Evolutionary conservation across 2,113 vertebrate genomes (phyloP), one percentile per base, ranked within the genome.

Genomic region (Columba livia): DNA sequence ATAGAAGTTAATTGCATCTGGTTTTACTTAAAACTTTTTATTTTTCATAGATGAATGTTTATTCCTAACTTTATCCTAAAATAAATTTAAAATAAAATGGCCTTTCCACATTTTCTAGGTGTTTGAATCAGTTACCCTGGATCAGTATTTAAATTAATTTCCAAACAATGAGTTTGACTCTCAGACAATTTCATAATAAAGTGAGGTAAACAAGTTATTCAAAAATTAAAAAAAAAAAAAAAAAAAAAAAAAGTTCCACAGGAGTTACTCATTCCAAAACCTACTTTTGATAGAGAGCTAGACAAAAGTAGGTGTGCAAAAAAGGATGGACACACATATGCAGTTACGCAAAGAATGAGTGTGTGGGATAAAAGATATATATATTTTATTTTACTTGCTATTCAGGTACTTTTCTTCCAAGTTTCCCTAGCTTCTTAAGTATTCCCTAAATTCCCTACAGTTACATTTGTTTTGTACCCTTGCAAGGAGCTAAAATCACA

Each of bases 1-100:
- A 94, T n/a, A 58, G 53, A 78, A 92, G 90, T 71, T 85, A 80
- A 79, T 67, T 79, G 10, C 42, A 72, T 93, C 84, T 85, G 21
- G 6, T 62, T 91, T 94, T 88, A 86, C 81, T 95, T 93, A 20
- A 80, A 84, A 67, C 5, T 48, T 88, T 53, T 73, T 62, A 26
- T 89, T 95, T 89, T 90, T 84, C 44, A 58, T n/a, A 44, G 74
- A 53, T 56, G 9, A 78, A 66, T 79, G 29, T 44, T 92, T 81
- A 74, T 83, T 92, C 74, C 79, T 92, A 74, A 14, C 5, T 93
- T 70, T 71, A 75, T 38, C 66, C 44, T 32, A 47, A 84, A 71
- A 71, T 14, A 86, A 80, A 48, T 13, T 48, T 50, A 60, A 74
- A 57, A 26, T 16, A 64, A 67, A 70, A 50, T n/a, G 11, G 5